A percentile compares a stretch with the other conserved stretches of the same genome.
These are phyloP conservation scores for Rhagium mordax DNA, from an alignment of 2,888 invertebrate species.

Conservation along the genomic window DNA sequence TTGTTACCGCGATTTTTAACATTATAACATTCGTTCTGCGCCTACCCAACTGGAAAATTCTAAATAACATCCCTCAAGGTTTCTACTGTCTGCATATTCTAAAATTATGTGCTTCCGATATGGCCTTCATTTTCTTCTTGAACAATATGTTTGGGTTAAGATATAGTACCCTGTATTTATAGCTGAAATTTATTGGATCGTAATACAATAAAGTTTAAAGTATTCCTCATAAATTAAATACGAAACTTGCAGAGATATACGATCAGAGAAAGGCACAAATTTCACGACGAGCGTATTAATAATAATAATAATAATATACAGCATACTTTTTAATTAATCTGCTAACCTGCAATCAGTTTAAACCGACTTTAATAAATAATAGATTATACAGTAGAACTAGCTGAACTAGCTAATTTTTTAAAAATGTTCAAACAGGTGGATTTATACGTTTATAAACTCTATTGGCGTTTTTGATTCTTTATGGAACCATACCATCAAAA, in stretches of 20 bases:
- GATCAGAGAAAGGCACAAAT: not conserved
- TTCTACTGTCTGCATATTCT: slow-evolving; percentile 32
- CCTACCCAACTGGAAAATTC: slow-evolving; percentile 45
- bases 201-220: not conserved
- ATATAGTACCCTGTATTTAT: not conserved
- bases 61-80: slow-evolving; percentile 41
- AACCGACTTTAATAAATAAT: too few species aligned
- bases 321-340: too few species aligned
- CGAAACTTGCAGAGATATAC: not conserved
- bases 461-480: too few species aligned
- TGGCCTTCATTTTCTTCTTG: slow-evolving; percentile 24
- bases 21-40: slow-evolving; percentile 41
- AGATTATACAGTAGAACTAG: too few species aligned
- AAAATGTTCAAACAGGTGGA: too few species aligned
- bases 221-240: not conserved
- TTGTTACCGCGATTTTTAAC: slow-evolving; percentile 27
- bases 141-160: not conserved
- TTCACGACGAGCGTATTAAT: too few species aligned
- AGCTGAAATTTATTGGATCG: not conserved
- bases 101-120: slow-evolving; percentile 28
- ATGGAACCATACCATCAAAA: too few species aligned
- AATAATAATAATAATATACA: too few species aligned
- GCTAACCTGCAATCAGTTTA: too few species aligned
- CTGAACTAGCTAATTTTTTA: too few species aligned
- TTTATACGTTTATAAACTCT: too few species aligned